phyloP scores from a whole-genome alignment of 2,113 vertebrate genomes.

The Oncorhynchus clarkii region DNA sequence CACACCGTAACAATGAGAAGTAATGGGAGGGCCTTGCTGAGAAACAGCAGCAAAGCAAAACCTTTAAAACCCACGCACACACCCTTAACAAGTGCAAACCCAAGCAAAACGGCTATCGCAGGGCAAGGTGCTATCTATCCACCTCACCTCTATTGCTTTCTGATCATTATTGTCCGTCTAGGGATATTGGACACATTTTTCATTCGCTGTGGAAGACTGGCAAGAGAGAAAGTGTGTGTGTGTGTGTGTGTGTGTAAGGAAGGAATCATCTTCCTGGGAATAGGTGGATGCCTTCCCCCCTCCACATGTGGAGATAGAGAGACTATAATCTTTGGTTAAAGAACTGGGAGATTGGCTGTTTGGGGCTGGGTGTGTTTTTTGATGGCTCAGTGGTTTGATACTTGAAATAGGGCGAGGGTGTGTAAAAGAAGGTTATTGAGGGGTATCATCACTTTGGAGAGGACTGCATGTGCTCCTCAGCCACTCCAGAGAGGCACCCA shows the following conservation, averaged over 20 bases:
- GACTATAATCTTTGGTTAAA: slow-evolving; percentile 31
- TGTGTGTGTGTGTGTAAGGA: background rate
- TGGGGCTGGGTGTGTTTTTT: slow-evolving; percentile 35
- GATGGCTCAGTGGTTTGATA: slow-evolving; percentile 36
- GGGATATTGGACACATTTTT: slow-evolving; percentile 70
- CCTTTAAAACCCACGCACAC: slow-evolving; percentile 7
- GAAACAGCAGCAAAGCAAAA: slow-evolving; percentile 29
- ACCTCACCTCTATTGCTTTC: slow-evolving; percentile 66
- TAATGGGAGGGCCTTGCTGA: background rate
- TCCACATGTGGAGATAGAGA: slow-evolving; percentile 4
- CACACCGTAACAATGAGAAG: slow-evolving; percentile 9
- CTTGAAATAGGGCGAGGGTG: slow-evolving; percentile 9
- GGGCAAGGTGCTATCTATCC: slow-evolving; percentile 64
- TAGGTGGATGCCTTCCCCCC: slow-evolving; percentile 38
- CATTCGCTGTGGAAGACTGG: slow-evolving; percentile 65
- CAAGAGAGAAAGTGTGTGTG: slow-evolving; percentile 24
- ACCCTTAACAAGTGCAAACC: slow-evolving; percentile 58
- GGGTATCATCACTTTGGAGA: slow-evolving; percentile 34
- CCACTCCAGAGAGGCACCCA: background rate
- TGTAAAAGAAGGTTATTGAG: slow-evolving; percentile 15
- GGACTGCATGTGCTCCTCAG: slow-evolving; percentile 10
- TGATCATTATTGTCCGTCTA: slow-evolving; percentile 66
- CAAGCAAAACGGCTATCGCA: slow-evolving; percentile 63
- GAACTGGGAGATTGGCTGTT: slow-evolving; percentile 15
- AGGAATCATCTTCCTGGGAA: slow-evolving; percentile 28